Base-by-base conservation (phyloP, 1,140 invertebrate species). In the Drosophila murphyi region DNA sequence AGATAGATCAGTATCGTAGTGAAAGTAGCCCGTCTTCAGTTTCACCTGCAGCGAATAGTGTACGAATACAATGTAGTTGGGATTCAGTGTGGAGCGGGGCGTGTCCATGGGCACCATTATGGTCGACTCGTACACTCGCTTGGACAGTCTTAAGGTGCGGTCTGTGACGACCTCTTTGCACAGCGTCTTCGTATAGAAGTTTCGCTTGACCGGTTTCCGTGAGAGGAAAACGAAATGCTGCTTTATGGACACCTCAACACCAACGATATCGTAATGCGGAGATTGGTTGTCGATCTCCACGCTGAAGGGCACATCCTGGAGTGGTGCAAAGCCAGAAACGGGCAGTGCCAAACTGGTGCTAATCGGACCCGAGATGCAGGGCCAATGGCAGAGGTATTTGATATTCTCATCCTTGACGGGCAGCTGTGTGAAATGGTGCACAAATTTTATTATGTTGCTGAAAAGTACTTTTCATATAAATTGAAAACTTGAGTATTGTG, bases 361-460 rank as follows among this genome's bases (percentile, higher is more conserved):
- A n/a, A 92, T 81, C 7, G 91, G 91, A 4, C 91, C 91, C 3
- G 91, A 91, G 10, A 82, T 82, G 47, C 91, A 92, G 4, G 91
- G 91, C 88, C 91, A 91, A 55, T 90, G 85, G 62, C 91, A 92
- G n/a, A 92, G 89, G 72, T 91, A 91, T 50, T 92, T 92, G 4
- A 88, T 69, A 31, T 90, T 91, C 59, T 92, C 91, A 35, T 91
- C 89, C 62, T 91, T 87, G 4, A 91, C 77, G 0, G 91, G 73
- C 0, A 92, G 63, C 91, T 92, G 34, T 5, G 32, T 2, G 29
- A 32, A 31, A 20, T 20, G 20, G 20, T 20, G 20, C 1, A 20
- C 20, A 20, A 20, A 20, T 20, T 20, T 20, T 20, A 20, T 1
- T 20, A 20, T 20, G 20, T 20, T 20, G 20, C 20, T 20, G 20